These are phyloP conservation scores for Micoletzkya japonica DNA, from an alignment of 2,888 invertebrate genomes.

Conservation along the genomic window DNA sequence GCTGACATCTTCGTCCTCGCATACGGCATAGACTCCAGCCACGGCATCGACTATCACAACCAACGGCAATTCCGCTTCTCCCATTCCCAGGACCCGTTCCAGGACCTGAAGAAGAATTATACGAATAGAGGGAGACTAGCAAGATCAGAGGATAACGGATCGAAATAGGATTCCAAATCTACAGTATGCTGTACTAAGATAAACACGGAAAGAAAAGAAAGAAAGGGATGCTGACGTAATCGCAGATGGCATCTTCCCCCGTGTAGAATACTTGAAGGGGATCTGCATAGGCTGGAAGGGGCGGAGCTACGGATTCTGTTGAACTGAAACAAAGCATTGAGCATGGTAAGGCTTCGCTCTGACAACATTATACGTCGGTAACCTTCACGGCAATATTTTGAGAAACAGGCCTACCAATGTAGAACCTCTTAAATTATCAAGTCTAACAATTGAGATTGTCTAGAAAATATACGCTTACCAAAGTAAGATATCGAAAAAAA, in stretches of 20 bases:
- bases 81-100: conserved; percentile 47
- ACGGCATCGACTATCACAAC: conserved; percentile 50
- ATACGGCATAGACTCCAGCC: conserved; percentile 48
- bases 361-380: background rate
- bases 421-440: no score
- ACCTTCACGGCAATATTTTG: background rate
- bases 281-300: conserved; percentile 36
- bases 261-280: conserved; percentile 52
- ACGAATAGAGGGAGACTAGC: background rate
- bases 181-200: no score
- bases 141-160: background rate
- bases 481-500: no score
- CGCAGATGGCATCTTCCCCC: conserved; percentile 54
- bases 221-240: conserved; percentile 39
- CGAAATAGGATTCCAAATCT: background rate
- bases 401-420: no score
- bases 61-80: conserved; percentile 50
- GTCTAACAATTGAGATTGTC: no score
- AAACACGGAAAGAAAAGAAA: background rate
- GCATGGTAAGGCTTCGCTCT: background rate
- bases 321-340: conserved; percentile 4
- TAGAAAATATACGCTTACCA: no score
- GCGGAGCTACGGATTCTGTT: background rate
- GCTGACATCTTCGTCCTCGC: conserved; percentile 50
- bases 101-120: conserved; percentile 39